Evolutionary conservation across 2,888 invertebrate species (phyloP), one percentile per base, ranked within the genome.

Genomic region (Melieria crassipennis): DNA sequence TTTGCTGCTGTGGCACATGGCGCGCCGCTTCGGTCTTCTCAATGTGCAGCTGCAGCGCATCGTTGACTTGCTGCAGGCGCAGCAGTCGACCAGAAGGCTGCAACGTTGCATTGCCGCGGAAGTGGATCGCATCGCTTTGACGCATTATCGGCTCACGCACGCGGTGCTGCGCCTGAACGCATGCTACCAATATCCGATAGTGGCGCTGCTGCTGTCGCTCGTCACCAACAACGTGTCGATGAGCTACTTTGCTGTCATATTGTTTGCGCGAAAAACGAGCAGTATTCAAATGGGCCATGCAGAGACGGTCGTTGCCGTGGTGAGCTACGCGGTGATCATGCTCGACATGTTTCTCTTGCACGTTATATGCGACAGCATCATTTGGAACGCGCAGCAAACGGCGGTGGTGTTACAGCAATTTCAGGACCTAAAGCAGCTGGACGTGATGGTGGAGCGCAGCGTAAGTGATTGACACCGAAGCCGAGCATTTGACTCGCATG

Each of bases 1-100:
- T 56, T 55, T 69, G 6, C 46, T 62, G 5, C 55, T 69, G 62
- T 69, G 69, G 69, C 62, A 62, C 47, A 45, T 69, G n/a, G 56
- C 61, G 61, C 16, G 62, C n/a, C 69, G 69, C 5, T 69, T 69
- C 55, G 61, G 69, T 45, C 56, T 60, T 55, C 7, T 69, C 42
- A 69, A 69, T 13, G 56, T 46, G 6, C 50, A 62, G 13, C 50
- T 69, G 30, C 46, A 10, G 13, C 52, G 62, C 6, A 69, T 69
- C 45, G 61, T 69, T 46, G 46, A 56, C 16, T 7, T 30, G 0
- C 67, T 67, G 43, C 52, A 16, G 46, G n/a, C 43, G 43, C 30
- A 30, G 47, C 11, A 48, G n/a, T n/a, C n/a, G n/a, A 10, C 7
- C 30, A 56, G 9, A 7, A 50, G 45, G 45, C n/a, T 52, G n/a